These are phyloP conservation scores for Pogona vitticeps DNA, from an alignment of 2,113 vertebrate genomes.

Conservation along the genomic window DNA sequence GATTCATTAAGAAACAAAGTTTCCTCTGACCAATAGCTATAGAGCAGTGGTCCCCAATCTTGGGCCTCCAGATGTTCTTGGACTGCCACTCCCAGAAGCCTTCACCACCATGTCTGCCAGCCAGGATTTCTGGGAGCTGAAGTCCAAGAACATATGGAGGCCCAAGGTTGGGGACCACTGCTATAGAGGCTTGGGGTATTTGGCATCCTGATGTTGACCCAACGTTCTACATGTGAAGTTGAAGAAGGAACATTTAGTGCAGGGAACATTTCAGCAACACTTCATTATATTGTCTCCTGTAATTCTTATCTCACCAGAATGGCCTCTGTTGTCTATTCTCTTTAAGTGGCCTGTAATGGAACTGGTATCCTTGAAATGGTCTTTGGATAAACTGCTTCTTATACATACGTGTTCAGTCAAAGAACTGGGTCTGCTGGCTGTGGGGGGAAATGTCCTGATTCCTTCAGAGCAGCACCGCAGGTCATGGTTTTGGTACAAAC, in stretches of 20 bases:
- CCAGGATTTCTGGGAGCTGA: too few species aligned
- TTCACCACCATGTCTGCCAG: too few species aligned
- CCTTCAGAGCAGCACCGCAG: neutral
- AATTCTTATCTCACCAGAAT: neutral
- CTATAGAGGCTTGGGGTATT: neutral
- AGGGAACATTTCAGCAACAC: neutral
- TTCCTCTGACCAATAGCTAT: too few species aligned
- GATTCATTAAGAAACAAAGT: too few species aligned
- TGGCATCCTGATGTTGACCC: neutral
- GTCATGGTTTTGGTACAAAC: neutral
- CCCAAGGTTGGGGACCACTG: too few species aligned
- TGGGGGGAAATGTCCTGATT: conserved; percentile 42
- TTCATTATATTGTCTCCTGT: neutral
- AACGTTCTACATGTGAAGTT: neutral
- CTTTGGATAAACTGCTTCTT: conserved; percentile 26
- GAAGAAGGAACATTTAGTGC: neutral
- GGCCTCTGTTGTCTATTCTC: conserved; percentile 16
- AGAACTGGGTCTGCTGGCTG: neutral
- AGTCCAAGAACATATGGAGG: too few species aligned
- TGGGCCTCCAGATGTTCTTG: too few species aligned
- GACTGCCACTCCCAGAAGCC: too few species aligned
- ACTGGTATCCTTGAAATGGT: neutral
- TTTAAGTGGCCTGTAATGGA: conserved; percentile 14
- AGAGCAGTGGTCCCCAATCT: too few species aligned
- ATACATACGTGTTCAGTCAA: neutral